Conservation (phyloP, 2,797 vertebrate genomes). For the Thaleichthys pacificus region DNA sequence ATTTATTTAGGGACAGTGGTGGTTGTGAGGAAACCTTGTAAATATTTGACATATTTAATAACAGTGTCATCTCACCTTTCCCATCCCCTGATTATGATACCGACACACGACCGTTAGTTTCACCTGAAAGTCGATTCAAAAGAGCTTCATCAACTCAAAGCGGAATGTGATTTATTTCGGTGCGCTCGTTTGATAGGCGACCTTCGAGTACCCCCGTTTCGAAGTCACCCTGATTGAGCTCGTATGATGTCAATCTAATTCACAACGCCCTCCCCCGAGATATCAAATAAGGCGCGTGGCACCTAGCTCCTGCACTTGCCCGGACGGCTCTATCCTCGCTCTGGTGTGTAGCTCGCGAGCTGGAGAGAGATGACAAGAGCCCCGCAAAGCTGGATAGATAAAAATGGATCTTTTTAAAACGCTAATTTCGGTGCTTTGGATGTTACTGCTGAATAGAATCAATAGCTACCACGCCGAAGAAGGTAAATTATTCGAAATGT, state of each 20-base stretch:
- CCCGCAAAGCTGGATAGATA: conserved; percentile 66
- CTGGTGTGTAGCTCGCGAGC: conserved; percentile 45
- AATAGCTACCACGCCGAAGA: conserved; percentile 65
- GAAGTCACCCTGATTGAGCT: conserved; percentile 54
- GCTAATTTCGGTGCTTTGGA: conserved; percentile 71
- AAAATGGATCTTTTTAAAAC: conserved; percentile 76
- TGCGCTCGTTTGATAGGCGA: conserved; percentile 55
- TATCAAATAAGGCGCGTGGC: conserved; percentile 62
- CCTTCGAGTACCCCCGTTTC: conserved; percentile 32
- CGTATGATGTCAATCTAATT: conserved; percentile 54
- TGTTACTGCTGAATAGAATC: conserved; percentile 66
- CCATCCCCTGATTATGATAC: neutral
- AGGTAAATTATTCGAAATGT: conserved; percentile 61
- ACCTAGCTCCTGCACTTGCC: conserved; percentile 48
- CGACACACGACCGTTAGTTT: neutral
- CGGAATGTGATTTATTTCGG: conserved; percentile 34
- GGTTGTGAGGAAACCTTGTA: neutral
- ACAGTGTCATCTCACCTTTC: neutral
- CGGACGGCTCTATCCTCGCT: conserved; percentile 51
- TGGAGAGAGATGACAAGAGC: conserved; percentile 76
- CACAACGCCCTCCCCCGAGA: conserved; percentile 66
- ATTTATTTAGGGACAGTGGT: neutral
- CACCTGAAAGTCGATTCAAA: neutral
- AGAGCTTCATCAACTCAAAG: conserved; percentile 9
- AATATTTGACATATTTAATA: neutral